Conservation (phyloP, 2,797 vertebrate genomes). For the Simalia tracyae region DNA sequence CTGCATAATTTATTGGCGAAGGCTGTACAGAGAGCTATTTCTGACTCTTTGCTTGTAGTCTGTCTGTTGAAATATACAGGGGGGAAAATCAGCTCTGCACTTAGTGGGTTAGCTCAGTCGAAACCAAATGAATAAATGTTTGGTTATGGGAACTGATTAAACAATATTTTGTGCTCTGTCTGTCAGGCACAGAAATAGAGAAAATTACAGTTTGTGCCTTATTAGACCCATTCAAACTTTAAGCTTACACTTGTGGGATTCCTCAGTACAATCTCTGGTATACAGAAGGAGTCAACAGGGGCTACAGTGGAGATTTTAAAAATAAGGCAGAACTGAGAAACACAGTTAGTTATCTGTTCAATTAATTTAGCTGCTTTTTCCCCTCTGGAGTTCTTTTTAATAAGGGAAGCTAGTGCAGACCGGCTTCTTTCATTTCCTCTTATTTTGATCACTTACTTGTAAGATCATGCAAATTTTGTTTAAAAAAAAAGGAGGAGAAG, state of each 20-base stretch:
- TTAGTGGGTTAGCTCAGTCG: conserved; percentile 3
- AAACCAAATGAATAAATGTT: not conserved
- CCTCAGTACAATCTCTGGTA: conserved; percentile 27
- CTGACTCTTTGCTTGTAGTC: conserved; percentile 5
- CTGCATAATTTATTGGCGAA: not conserved
- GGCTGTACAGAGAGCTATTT: not conserved
- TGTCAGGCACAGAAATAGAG: conserved; percentile 5
- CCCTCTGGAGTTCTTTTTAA: not conserved
- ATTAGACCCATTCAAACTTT: conserved; percentile 9
- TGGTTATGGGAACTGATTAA: conserved; percentile 18
- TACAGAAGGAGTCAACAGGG: not conserved
- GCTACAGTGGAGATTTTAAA: conserved; percentile 19
- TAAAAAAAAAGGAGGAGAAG: not conserved
- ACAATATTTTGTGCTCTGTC: not conserved
- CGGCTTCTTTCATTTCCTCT: not conserved
- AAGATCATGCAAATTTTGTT: conserved; percentile 16
- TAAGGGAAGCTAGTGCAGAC: not conserved
- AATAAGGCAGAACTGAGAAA: conserved; percentile 26
- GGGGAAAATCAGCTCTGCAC: not conserved
- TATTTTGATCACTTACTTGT: not conserved
- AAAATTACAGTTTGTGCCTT: conserved; percentile 18
- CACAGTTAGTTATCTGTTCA: not conserved
- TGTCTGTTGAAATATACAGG: conserved; percentile 10
- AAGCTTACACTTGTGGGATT: conserved; percentile 24
- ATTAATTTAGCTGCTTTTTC: not conserved